phyloP scores from a whole-genome alignment of 2,113 vertebrate genomes.

The Bombycilla garrulus region DNA sequence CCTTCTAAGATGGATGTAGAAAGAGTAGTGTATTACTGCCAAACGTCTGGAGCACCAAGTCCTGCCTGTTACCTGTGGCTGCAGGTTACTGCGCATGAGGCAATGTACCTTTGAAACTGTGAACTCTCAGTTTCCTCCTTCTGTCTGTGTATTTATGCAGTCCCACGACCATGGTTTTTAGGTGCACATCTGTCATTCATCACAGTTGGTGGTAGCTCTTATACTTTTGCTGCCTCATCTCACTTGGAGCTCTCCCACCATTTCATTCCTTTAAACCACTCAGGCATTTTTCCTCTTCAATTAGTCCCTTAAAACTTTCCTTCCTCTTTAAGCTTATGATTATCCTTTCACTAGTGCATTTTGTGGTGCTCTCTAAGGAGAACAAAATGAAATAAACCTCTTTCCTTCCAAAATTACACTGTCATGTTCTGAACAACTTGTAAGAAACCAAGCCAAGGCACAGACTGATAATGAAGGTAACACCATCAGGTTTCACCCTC shows the following conservation, averaged over 20 bases:
- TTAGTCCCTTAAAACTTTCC: conserved; percentile 32
- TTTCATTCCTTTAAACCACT: conserved; percentile 42
- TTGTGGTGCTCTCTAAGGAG: conserved; percentile 1
- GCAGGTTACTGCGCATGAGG: background rate
- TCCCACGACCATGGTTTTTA: background rate
- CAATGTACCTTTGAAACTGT: background rate
- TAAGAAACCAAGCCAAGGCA: background rate
- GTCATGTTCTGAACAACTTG: background rate
- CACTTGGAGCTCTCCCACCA: conserved; percentile 22
- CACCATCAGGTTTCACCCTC: background rate
- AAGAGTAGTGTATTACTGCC: background rate
- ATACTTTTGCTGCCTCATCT: conserved; percentile 31
- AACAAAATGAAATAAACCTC: background rate
- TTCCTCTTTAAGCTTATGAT: background rate
- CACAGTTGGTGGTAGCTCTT: background rate
- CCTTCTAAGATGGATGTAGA: background rate
- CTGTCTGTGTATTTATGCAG: background rate
- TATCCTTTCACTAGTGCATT: conserved; percentile 24
- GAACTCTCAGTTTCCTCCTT: background rate
- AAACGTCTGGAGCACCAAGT: background rate
- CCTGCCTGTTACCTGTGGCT: background rate
- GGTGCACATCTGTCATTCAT: background rate
- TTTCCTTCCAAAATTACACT: background rate
- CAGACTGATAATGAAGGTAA: background rate
- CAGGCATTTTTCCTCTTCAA: conserved; percentile 11